Base-by-base conservation (phyloP, 2,797 vertebrate genomes). In the Kryptopterus vitreolus region DNA sequence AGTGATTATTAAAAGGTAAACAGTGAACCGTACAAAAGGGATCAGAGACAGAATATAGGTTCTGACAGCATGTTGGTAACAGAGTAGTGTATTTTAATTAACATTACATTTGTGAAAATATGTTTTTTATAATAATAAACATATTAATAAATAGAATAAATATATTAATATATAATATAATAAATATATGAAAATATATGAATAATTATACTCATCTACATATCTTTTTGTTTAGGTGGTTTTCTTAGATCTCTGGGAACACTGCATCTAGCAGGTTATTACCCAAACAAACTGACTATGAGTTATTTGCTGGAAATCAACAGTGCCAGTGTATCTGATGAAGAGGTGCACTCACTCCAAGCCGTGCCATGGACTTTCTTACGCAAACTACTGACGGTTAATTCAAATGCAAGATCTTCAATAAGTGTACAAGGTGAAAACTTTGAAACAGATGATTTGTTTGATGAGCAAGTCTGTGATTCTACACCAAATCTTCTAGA, bases 271-370 rank as follows among this genome's bases (percentile, higher is more conserved):
- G 65, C 43, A 78, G 43, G 48, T 1, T 61, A 69, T 38, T 70
- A 58, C 35, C 76, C 76, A 26, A 78, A 78, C 33, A 78, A 68
- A 33, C 63, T 78, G 62, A 38, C 63, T 20, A 31, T 78, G 26
- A 77, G 29, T 24, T 77, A 62, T 24, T 68, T 77, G 18, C 52
- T 66, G 5, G 50, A 77, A 13, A 68, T 77, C 33, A 77, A 46
- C 62, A 43, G 63, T 9, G 48, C n/a, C 9, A 68, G 22, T 18
- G 8, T 77, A 15, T 20, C 63, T 52, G 38, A 29, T 68, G 33
- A 77, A 66, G n/a, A 68, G 4, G 26, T 24, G 11, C 15, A 55
- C 3, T 55, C 76, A 57, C 76, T 77, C 18, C 11, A 77, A 43
- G 33, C 33, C 43, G 43, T 78, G 33, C 55, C 77, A 78, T 61